Conservation (phyloP, 92 coral and sea anemone species). For the Parazoanthus swiftii region DNA sequence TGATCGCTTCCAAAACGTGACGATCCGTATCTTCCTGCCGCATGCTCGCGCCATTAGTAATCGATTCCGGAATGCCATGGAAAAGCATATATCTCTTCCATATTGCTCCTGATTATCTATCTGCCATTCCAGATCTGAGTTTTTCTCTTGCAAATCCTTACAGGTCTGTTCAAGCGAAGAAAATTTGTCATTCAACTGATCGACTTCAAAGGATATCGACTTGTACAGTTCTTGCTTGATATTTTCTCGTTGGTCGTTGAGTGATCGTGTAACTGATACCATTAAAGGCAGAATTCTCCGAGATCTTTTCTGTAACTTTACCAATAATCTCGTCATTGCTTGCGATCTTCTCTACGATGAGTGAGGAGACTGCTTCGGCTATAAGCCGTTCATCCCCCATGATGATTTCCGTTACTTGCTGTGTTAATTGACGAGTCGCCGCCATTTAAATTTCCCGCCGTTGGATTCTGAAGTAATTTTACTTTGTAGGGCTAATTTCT, state of each 20-base stretch:
- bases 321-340: background rate
- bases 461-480: background rate
- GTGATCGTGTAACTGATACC: background rate
- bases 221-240: slow-evolving; percentile 20
- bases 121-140: slow-evolving; percentile 14
- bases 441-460: background rate
- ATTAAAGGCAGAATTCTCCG: background rate
- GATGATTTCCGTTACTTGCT: too few species aligned
- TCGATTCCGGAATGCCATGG: too few species aligned
- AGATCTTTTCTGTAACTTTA: background rate
- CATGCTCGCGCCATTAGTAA: too few species aligned
- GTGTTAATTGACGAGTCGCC: background rate
- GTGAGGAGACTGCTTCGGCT: background rate
- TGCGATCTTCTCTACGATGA: background rate
- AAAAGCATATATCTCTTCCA: too few species aligned
- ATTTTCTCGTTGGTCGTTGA: background rate
- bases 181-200: background rate
- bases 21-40: too few species aligned
- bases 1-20: too few species aligned
- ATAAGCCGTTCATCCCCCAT: background rate
- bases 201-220: background rate
- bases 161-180: background rate
- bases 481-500: background rate
- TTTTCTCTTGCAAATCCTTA: slow-evolving; percentile 6
- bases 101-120: background rate